A percentile compares a stretch with the other conserved stretches of the same genome.
Evolutionary conservation across 2,113 vertebrate genomes (phyloP).

Genomic region (Gobiocypris rarus): DNA sequence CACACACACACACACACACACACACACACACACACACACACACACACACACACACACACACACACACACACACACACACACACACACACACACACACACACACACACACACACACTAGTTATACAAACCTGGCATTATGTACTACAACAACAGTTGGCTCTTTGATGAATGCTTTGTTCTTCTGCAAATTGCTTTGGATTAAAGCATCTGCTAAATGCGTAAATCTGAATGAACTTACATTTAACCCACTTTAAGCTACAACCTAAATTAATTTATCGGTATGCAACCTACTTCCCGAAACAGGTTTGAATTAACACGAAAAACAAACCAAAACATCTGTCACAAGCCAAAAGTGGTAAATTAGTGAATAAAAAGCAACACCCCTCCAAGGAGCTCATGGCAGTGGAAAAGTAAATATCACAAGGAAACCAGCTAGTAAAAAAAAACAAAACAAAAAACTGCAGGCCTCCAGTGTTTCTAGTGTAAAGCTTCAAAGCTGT

Average conservation of each 20-base stretch:
- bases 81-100: too few relatives aligned
- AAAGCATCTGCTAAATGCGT: too few relatives aligned
- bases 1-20: too few relatives aligned
- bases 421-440: background rate
- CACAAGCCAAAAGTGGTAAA: background rate
- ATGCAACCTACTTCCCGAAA: background rate
- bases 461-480: background rate
- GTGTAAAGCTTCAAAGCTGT: background rate
- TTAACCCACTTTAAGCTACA: background rate
- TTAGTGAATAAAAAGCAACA: background rate
- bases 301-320: background rate
- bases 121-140: too few relatives aligned
- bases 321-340: background rate
- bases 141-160: too few relatives aligned
- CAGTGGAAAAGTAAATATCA: background rate
- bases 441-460: background rate
- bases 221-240: background rate
- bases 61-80: too few relatives aligned
- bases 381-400: background rate
- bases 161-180: too few relatives aligned
- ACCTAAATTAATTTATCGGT: background rate
- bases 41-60: too few relatives aligned
- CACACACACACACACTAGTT: too few relatives aligned
- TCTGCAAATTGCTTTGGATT: too few relatives aligned
- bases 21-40: too few relatives aligned